Conservation (phyloP, 2,797 vertebrate species). For the Lycodopsis pacificus region DNA sequence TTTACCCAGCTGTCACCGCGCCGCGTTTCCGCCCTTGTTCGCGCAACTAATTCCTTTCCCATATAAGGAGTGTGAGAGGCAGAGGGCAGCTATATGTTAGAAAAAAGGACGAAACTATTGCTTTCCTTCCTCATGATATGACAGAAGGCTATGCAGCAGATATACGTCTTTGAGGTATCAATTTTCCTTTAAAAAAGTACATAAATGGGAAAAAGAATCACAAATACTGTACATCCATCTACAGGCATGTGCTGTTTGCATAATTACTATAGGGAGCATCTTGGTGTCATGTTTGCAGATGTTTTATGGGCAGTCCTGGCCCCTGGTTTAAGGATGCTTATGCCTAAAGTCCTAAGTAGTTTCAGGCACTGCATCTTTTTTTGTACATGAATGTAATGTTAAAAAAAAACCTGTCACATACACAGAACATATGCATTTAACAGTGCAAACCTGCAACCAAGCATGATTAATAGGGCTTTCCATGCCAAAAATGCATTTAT, state of each 20-base stretch:
- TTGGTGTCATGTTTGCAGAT: slow-evolving; percentile 2
- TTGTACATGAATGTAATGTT: neutral
- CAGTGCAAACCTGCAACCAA: neutral
- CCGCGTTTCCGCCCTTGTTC: slow-evolving; percentile 81
- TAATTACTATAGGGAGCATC: neutral
- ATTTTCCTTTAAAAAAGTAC: neutral
- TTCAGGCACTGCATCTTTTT: neutral
- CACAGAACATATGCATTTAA: neutral
- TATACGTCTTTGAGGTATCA: neutral
- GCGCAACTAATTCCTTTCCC: slow-evolving; percentile 78
- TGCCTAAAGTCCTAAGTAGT: neutral
- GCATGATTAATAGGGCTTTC: too few species aligned
- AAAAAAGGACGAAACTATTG: neutral
- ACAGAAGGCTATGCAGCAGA: neutral
- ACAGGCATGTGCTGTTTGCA: neutral
- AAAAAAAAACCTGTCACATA: neutral
- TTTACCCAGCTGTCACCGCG: slow-evolving; percentile 84
- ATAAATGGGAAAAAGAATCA: neutral
- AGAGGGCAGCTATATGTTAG: slow-evolving; percentile 24
- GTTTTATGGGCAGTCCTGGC: neutral
- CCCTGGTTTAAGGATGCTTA: neutral
- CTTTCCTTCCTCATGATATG: slow-evolving; percentile 20
- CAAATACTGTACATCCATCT: neutral
- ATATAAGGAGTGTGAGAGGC: slow-evolving; percentile 80
- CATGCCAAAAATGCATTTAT: neutral